Evolutionary conservation across 2,888 invertebrate species (phyloP), one percentile per base, ranked within the genome.

Genomic region (Drosophila seclusa): DNA sequence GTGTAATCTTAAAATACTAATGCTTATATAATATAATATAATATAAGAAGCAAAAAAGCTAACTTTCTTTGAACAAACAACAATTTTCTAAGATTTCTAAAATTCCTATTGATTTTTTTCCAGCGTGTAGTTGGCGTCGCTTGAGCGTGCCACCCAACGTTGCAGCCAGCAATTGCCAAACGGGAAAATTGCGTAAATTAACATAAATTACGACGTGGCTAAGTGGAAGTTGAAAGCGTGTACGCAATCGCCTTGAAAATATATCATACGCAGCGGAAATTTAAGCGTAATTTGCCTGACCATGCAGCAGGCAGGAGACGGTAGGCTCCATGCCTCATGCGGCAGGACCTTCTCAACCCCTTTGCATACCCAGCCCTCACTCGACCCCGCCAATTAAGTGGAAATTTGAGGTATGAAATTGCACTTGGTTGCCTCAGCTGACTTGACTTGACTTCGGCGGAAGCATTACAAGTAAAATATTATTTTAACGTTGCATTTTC

Each of bases 161-260:
- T 58, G 60, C 69, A 13, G 21, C 40, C 63, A 21, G 45, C 63
- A 69, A 64, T 64, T 60, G 68, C 49, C 75, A 70, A 60, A 68
- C 71, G 73, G 73, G 69, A 76, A 79, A 87, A 87, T 88, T 83
- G 86, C 86, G 86, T 87, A 74, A 83, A 87, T 87, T 88, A 86
- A 68, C 87, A 87, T 87, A 84, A 88, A 88, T 87, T 86, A 86
- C 82, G 48, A 24, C 45, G 7, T 24, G 66, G 65, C 84, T 82
- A 87, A 84, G 82, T 84, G 84, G 82, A 72, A 70, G 87, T 86
- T 74, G 82, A 75, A 82, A 78, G 78, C 80, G 74, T 83, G 79
- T 87, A 87, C 76, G 75, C 85, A 87, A 87, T 87, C 81, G 88
- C 85, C 87, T 85, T 85, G 87, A 85, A 87, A 87, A 85, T 32